A percentile compares a stretch with the other conserved stretches of the same genome.
Evolutionary conservation across 2,113 vertebrate genomes (phyloP).

Genomic region (Platichthys stellatus): DNA sequence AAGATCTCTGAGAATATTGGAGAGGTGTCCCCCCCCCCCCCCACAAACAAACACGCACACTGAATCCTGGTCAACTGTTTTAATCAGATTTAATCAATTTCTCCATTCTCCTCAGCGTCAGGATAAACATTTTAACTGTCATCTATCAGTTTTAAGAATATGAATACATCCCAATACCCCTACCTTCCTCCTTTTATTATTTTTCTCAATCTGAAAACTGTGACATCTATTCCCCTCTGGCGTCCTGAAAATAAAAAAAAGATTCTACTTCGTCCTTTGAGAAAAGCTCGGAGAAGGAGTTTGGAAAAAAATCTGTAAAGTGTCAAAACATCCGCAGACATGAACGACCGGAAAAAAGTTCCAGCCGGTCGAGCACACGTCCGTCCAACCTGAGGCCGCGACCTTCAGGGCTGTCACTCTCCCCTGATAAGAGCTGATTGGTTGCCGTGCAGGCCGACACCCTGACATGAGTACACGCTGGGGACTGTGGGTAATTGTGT

Average conservation of each 20-base stretch:
- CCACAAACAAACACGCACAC: too few species aligned
- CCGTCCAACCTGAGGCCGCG: slow-evolving; percentile 24
- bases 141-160: slow-evolving; percentile 32
- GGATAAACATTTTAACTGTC: slow-evolving; percentile 42
- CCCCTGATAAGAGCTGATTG: slow-evolving; percentile 54
- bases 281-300: not conserved
- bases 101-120: slow-evolving; percentile 3
- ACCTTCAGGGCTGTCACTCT: slow-evolving; percentile 10
- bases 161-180: slow-evolving; percentile 15
- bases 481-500: slow-evolving; percentile 48
- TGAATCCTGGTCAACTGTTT: slow-evolving; percentile 33
- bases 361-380: slow-evolving; percentile 12
- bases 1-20: slow-evolving; percentile 34
- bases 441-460: slow-evolving; percentile 48
- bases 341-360: slow-evolving; percentile 33
- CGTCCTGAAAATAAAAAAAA: slow-evolving; percentile 18
- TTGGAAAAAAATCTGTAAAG: slow-evolving; percentile 24
- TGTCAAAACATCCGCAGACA: slow-evolving; percentile 17
- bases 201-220: slow-evolving; percentile 34
- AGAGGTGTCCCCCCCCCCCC: slow-evolving; percentile 6
- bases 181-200: not conserved
- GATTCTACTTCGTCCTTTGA: slow-evolving; percentile 9
- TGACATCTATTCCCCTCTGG: slow-evolving; percentile 40
- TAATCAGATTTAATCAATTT: slow-evolving; percentile 45
- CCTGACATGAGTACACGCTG: slow-evolving; percentile 43